Conservation (phyloP, 2,113 vertebrate species). For the Channa maculata region DNA sequence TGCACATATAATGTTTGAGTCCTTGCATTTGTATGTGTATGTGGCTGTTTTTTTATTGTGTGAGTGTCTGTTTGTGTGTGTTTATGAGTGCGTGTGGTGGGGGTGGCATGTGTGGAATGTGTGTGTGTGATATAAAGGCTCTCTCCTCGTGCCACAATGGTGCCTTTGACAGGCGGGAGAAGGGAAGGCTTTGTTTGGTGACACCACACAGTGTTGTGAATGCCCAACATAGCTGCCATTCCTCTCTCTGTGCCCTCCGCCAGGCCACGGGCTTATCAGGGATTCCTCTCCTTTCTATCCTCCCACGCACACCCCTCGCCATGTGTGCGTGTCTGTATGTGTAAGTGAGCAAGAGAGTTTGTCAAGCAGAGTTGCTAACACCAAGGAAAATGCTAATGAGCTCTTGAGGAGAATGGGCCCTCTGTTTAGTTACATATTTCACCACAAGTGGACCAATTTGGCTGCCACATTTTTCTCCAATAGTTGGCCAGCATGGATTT, state of each 20-base stretch:
- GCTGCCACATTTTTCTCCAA: conserved; percentile 51
- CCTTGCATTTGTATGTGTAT: conserved; percentile 64
- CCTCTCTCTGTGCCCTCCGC: conserved; percentile 85
- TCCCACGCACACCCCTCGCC: conserved; percentile 73
- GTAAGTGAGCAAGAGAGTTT: conserved; percentile 69
- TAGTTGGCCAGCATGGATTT: conserved; percentile 11
- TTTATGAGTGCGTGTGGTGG: neutral
- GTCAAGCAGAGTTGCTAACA: conserved; percentile 60
- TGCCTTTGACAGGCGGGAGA: conserved; percentile 95
- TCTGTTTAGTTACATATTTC: conserved; percentile 64
- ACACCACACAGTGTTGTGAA: conserved; percentile 97
- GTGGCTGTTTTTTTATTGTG: conserved; percentile 74
- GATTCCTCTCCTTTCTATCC: conserved; percentile 85
- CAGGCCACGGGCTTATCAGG: conserved; percentile 83
- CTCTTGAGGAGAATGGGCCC: conserved; percentile 50
- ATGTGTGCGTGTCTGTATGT: conserved; percentile 65
- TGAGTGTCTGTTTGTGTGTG: neutral
- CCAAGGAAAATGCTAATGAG: conserved; percentile 74
- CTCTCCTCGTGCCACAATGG: conserved; percentile 90
- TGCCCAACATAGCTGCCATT: conserved; percentile 94
- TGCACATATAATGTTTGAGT: neutral
- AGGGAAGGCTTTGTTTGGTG: conserved; percentile 93
- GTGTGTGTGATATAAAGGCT: conserved; percentile 92
- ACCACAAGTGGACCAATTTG: conserved; percentile 52
- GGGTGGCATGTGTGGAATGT: conserved; percentile 90